Conservation (phyloP, 2,797 vertebrate species). For the Cheirogaleus major region DNA sequence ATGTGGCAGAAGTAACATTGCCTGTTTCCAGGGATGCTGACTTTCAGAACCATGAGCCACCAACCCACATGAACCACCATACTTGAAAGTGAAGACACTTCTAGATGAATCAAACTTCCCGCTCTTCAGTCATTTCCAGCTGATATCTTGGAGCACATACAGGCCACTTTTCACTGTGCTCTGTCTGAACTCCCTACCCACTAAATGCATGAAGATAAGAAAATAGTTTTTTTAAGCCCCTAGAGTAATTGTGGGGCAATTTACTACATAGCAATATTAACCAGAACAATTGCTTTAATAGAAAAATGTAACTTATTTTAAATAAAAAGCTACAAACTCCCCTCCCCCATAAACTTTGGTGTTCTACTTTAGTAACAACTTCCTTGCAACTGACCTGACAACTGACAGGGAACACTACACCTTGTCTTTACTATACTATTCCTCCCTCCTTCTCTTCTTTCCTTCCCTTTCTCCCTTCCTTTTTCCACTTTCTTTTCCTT, state of each 20-base stretch:
- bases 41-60: not conserved
- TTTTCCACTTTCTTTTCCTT: not conserved
- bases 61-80: not conserved
- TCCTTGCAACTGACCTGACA: not conserved
- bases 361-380: not conserved
- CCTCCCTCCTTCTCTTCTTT: not conserved
- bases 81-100: not conserved
- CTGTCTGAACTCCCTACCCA: not conserved
- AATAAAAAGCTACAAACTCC: not conserved
- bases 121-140: not conserved
- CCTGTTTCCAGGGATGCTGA: not conserved
- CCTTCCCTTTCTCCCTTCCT: not conserved
- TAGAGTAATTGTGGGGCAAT: not conserved
- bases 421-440: not conserved
- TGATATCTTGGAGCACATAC: not conserved
- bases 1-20: not conserved
- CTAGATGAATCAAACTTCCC: not conserved
- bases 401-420: not conserved
- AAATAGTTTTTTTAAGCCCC: not conserved
- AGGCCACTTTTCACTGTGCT: not conserved
- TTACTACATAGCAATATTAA: not conserved
- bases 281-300: not conserved
- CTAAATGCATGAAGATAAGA: not conserved
- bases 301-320: constrained; percentile 22
- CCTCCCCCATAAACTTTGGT: not conserved